A percentile compares a stretch with the other conserved stretches of the same genome.
phyloP scores from a whole-genome alignment of 2,113 vertebrate species.

The Prunella fulvescens region DNA sequence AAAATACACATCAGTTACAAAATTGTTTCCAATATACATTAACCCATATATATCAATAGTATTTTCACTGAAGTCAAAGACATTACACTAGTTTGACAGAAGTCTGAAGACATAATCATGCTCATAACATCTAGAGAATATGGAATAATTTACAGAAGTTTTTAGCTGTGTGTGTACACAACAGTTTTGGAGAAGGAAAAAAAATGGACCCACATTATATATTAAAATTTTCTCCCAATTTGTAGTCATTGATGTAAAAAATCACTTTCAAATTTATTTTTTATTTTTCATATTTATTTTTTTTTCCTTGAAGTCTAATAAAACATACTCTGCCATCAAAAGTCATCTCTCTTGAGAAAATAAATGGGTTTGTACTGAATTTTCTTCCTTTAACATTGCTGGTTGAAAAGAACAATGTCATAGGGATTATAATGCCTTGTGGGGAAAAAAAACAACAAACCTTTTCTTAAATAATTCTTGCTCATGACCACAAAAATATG shows the following conservation, averaged over 20 bases:
- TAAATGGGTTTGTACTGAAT: neutral
- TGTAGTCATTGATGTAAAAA: neutral
- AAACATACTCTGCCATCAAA: neutral
- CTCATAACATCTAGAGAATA: neutral
- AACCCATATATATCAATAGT: neutral
- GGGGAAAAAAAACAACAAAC: neutral
- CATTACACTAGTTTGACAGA: neutral
- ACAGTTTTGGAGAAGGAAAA: neutral
- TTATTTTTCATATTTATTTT: no score
- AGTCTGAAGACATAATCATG: neutral
- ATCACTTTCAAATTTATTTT: neutral
- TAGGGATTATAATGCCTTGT: neutral
- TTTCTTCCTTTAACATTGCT: neutral
- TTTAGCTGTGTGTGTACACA: neutral
- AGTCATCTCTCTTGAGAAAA: neutral
- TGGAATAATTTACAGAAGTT: neutral
- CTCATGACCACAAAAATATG: neutral
- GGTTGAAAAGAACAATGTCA: neutral
- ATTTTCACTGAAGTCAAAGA: neutral
- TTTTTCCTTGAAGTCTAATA: neutral
- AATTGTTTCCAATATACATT: neutral
- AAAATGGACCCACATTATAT: neutral
- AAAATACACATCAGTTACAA: neutral
- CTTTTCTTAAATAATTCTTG: neutral
- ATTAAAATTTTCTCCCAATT: neutral